Conservation (phyloP, 1,140 invertebrate genomes). For the Epicauta chinensis region DNA sequence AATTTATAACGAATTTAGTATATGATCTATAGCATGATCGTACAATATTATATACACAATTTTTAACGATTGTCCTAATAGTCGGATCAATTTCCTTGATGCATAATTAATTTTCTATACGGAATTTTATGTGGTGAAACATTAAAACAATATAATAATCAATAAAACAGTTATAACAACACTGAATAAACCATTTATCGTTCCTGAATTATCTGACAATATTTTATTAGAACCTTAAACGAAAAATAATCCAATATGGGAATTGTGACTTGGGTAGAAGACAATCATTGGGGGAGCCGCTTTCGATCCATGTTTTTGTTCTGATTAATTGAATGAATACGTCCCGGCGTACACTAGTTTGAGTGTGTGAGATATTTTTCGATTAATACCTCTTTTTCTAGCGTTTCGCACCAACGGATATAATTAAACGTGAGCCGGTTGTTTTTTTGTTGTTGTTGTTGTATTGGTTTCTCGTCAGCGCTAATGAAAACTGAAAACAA, state of each 20-base stretch:
- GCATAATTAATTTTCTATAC: too few species aligned
- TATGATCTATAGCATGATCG: too few species aligned
- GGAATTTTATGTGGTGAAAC: too few species aligned
- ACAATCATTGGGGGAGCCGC: constrained; percentile 19
- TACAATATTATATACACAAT: constrained; percentile 6
- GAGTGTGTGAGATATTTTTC: constrained; percentile 11
- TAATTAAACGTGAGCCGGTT: too few species aligned
- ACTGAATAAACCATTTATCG: constrained; percentile 9
- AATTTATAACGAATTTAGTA: not conserved
- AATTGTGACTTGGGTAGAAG: constrained; percentile 25
- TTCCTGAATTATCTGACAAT: constrained; percentile 19
- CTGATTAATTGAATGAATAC: constrained; percentile 24
- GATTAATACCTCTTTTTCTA: not conserved
- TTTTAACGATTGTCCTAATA: constrained; percentile 1
- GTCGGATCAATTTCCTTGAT: not conserved
- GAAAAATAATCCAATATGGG: constrained; percentile 29
- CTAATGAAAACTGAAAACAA: too few species aligned
- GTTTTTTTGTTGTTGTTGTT: too few species aligned
- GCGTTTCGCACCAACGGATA: too few species aligned
- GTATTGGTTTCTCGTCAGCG: too few species aligned
- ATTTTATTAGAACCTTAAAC: constrained; percentile 26
- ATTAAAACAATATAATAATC: constrained; percentile 1
- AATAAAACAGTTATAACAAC: not conserved
- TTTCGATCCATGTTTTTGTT: constrained; percentile 20
- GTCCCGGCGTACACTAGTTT: constrained; percentile 9